Base-by-base conservation (phyloP, 1,140 invertebrate genomes). In the Dreissena rostriformis region DNA sequence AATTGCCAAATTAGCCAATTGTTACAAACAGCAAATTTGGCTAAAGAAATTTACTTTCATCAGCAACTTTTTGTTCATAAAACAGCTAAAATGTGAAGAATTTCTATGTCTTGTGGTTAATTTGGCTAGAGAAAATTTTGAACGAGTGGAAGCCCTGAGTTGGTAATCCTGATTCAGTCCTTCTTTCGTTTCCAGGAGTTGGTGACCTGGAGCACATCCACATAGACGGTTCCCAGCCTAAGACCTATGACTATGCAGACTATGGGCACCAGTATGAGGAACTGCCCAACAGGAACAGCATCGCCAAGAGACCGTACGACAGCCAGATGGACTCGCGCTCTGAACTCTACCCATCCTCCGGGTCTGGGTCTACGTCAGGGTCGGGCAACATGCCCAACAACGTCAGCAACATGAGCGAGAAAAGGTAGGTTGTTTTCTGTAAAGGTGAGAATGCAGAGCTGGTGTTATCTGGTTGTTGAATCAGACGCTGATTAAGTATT, bases 241-340 rank as follows among this genome's bases (percentile, higher is more conserved):
- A 78, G 52, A 78, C 55, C 14, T 84, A 84, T 29, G 82, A 84
- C 72, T 84, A 84, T 66, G 82, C 82, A 19, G 82, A 84, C 73
- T 84, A 84, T 28, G 82, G 82, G 0, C 82, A 84, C 26, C 82
- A 84, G 57, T 84, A 84, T 57, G 82, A 84, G 29, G 82, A 84
- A 39, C 73, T 84, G 28, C 82, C 82, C 17, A 63, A 66, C 51
- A 75, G 82, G 49, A 84, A 84, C 17, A 77, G 73, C 51, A 84
- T 84, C 8, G 57, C 65, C 17, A 84, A 84, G 63, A 70, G 29
- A 51, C 66, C 66, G 8, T 29, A 53, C 51, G 82, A 84, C 57
- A 77, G 67, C 26, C 65, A 67, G 1, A 61, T 66, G 14, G 82
- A 84, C 22, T 84, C 82, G 5, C 51, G 74, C 0, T 84, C 73